phyloP scores from a whole-genome alignment of 1,140 invertebrate species.

The Xylocopa sonorina region DNA sequence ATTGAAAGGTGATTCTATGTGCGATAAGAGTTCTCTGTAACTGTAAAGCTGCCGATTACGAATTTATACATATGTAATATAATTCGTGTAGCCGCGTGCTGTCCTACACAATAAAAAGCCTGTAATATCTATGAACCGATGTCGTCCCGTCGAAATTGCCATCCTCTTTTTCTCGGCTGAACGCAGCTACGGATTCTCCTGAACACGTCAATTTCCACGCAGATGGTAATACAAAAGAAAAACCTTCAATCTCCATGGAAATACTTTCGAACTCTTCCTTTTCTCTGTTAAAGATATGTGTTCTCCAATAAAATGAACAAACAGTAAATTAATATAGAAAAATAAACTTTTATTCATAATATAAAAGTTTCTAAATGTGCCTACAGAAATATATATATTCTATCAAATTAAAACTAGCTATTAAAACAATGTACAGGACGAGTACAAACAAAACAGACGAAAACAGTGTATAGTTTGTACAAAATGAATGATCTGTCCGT shows the following conservation, averaged over 20 bases:
- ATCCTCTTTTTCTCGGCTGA: no score
- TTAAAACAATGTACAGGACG: slow-evolving; percentile 40
- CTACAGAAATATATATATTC: slow-evolving; percentile 10
- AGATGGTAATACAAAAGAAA: no score
- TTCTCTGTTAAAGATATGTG: no score
- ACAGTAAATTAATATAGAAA: neutral
- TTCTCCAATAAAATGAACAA: neutral
- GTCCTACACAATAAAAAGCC: slow-evolving; percentile 75
- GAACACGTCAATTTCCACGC: no score
- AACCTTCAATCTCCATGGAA: no score
- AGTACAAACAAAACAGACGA: slow-evolving; percentile 6
- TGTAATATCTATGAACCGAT: slow-evolving; percentile 70
- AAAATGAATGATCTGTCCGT: slow-evolving; percentile 10
- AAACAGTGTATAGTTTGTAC: slow-evolving; percentile 22
- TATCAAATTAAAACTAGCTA: slow-evolving; percentile 24
- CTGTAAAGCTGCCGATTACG: slow-evolving; percentile 76
- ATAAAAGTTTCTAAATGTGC: slow-evolving; percentile 32
- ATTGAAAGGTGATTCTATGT: slow-evolving; percentile 64
- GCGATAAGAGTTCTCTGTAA: slow-evolving; percentile 73
- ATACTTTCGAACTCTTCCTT: no score
- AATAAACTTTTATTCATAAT: slow-evolving; percentile 23
- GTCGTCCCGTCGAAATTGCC: neutral
- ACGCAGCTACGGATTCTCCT: no score
- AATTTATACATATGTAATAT: slow-evolving; percentile 81
- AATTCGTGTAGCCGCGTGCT: slow-evolving; percentile 72